A percentile compares a stretch with the other conserved stretches of the same genome.
phyloP scores from a whole-genome alignment of 2,888 invertebrate genomes.

The Fragum sueziense region DNA sequence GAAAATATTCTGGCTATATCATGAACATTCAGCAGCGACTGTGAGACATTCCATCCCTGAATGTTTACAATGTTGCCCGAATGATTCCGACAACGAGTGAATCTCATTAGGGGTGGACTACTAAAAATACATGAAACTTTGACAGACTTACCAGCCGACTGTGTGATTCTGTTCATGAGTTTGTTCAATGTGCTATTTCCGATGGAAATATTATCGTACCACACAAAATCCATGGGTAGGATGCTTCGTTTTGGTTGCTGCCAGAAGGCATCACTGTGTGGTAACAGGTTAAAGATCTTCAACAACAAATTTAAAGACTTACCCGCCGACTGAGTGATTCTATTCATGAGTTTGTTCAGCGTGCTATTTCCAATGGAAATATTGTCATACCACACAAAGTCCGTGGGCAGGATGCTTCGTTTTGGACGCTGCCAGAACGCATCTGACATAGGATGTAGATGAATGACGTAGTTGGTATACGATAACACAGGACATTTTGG shows the following conservation, averaged over 20 bases:
- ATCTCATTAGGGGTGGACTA: too few species aligned
- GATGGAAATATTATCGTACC: constrained; percentile 76
- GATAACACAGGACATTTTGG: constrained; percentile 75
- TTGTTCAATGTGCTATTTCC: constrained; percentile 76
- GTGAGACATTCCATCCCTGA: too few species aligned
- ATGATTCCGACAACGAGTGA: too few species aligned
- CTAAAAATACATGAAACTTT: too few species aligned
- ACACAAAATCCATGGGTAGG: constrained; percentile 71
- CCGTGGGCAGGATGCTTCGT: constrained; percentile 68
- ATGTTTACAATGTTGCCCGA: too few species aligned
- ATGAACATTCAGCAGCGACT: too few species aligned
- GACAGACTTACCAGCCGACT: constrained; percentile 57
- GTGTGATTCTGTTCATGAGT: constrained; percentile 67
- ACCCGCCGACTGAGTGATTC: constrained; percentile 63
- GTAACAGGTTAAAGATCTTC: too few species aligned
- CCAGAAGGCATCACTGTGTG: constrained; percentile 77
- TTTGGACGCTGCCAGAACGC: constrained; percentile 78
- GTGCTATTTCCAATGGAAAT: constrained; percentile 76
- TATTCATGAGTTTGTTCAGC: constrained; percentile 71
- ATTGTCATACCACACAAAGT: constrained; percentile 77
- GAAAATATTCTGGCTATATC: too few species aligned
- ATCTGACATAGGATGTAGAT: constrained; percentile 77
- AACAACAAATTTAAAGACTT: too few species aligned
- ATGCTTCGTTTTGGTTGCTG: constrained; percentile 74
- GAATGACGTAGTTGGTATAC: constrained; percentile 73